A percentile compares a stretch with the other conserved stretches of the same genome.
Conservation (phyloP, 2,888 invertebrate species). For the Choreutis nemorana region DNA sequence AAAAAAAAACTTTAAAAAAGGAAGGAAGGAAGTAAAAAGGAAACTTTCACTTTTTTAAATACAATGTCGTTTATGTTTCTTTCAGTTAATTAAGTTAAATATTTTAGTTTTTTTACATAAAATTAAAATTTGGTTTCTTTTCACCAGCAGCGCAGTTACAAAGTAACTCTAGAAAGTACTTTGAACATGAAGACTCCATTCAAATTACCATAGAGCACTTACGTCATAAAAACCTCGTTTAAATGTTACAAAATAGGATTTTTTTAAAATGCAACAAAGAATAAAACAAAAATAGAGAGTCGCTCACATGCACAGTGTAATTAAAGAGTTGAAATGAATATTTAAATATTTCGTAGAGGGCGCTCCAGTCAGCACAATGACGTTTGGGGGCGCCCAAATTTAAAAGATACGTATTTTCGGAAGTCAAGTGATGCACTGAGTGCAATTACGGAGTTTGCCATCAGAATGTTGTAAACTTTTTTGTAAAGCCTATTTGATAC, state of each 20-base stretch:
- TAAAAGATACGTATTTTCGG: conserved; percentile 58
- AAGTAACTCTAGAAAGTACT: background rate
- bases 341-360: conserved; percentile 53
- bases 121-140: no score
- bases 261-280: conserved; percentile 18
- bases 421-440: conserved; percentile 37
- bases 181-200: background rate
- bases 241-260: background rate
- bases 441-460: conserved; percentile 2
- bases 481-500: no score
- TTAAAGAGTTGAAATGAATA: conserved; percentile 63
- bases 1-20: no score
- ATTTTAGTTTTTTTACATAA: no score
- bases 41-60: no score
- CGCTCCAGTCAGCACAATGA: conserved; percentile 50
- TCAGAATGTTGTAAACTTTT: no score
- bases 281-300: conserved; percentile 27
- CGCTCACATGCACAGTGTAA: conserved; percentile 59
- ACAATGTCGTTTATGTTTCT: no score
- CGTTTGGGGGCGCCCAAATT: conserved; percentile 51
- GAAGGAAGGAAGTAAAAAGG: no score
- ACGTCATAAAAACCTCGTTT: background rate
- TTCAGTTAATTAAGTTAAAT: no score
- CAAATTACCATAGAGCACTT: no score
- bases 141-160: no score